These are phyloP conservation scores for Pelosia muscerda DNA, from an alignment of 2,888 invertebrate species.

Conservation along the genomic window DNA sequence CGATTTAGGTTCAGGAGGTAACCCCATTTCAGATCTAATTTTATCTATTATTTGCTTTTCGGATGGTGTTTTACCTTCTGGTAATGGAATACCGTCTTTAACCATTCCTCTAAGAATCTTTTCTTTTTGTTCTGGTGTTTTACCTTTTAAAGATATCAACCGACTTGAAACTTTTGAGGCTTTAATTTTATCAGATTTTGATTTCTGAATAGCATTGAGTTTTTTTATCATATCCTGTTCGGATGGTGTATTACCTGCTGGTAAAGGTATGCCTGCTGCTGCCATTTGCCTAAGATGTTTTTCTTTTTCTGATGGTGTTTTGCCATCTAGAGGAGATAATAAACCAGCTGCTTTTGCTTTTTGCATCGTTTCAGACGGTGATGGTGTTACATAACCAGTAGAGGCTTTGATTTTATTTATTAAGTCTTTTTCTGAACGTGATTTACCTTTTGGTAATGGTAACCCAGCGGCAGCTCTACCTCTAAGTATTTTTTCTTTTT, in stretches of 20 bases:
- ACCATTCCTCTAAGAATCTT: slow-evolving; percentile 32
- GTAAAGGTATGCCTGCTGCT: slow-evolving; percentile 11
- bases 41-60: slow-evolving; percentile 38
- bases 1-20: slow-evolving; percentile 55
- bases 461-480: slow-evolving; percentile 24
- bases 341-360: slow-evolving; percentile 16
- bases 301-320: slow-evolving; percentile 20
- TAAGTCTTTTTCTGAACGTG: slow-evolving; percentile 39
- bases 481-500: slow-evolving; percentile 18
- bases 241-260: slow-evolving; percentile 26
- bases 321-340: slow-evolving; percentile 1
- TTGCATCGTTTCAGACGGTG: slow-evolving; percentile 42
- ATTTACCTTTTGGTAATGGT: slow-evolving; percentile 25
- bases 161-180: slow-evolving; percentile 20
- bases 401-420: slow-evolving; percentile 52
- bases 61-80: slow-evolving; percentile 44
- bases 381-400: slow-evolving; percentile 55
- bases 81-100: slow-evolving; percentile 34
- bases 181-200: slow-evolving; percentile 21
- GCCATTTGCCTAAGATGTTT: slow-evolving; percentile 15
- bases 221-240: slow-evolving; percentile 20
- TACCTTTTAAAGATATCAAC: slow-evolving; percentile 9
- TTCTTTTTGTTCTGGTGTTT: slow-evolving; percentile 29
- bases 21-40: slow-evolving; percentile 25
- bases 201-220: neutral